These are phyloP conservation scores for Grallaria varia DNA, from an alignment of 2,113 vertebrate species.

Conservation along the genomic window DNA sequence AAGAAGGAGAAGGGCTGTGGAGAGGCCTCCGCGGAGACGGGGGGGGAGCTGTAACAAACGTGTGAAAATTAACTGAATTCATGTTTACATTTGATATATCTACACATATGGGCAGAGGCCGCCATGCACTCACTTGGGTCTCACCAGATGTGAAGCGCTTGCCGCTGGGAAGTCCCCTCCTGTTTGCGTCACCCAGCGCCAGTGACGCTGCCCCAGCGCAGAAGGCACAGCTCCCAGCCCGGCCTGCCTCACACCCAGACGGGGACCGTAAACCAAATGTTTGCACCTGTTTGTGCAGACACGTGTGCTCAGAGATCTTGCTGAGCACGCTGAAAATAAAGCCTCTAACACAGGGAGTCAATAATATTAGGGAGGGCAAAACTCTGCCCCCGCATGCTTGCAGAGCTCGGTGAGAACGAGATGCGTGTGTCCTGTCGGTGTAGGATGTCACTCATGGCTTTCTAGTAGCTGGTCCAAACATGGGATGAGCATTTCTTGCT, in stretches of 20 bases:
- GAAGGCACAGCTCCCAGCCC: neutral
- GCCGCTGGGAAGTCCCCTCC: neutral
- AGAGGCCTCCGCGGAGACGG: neutral
- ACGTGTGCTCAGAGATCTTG: neutral
- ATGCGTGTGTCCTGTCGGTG: neutral
- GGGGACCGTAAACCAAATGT: neutral
- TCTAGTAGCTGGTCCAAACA: neutral
- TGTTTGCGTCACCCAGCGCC: fast-evolving
- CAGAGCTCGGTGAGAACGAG: neutral
- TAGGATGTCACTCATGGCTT: fast-evolving
- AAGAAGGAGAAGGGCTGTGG: neutral
- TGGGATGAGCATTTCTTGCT: neutral
- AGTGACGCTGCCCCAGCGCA: neutral
- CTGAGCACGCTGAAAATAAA: neutral
- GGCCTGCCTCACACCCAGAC: neutral
- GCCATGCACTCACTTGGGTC: fast-evolving
- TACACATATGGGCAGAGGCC: neutral
- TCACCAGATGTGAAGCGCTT: neutral
- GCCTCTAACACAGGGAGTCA: neutral
- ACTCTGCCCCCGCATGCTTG: neutral
- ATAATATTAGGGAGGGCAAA: neutral
- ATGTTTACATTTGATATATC: neutral
- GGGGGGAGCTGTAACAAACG: neutral
- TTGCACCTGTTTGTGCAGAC: neutral
- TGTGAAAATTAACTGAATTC: conserved; percentile 9